Percentiles rank a stretch among this genome's conserved stretches.
These are phyloP conservation scores for Drosophila bipectinata DNA, from an alignment of 1,140 invertebrate species.

Conservation along the genomic window DNA sequence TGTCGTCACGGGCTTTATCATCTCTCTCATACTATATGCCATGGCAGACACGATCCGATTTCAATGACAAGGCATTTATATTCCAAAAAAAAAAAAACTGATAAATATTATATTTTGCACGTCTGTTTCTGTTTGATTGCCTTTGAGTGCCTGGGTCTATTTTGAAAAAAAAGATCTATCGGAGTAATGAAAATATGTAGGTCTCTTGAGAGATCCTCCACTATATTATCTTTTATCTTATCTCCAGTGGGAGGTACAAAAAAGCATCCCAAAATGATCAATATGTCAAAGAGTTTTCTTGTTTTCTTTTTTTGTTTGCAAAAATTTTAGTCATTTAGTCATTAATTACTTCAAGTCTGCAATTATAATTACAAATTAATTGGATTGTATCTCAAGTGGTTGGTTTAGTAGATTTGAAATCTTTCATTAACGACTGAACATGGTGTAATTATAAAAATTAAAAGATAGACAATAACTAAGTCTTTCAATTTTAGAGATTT, in stretches of 20 bases:
- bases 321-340: background rate
- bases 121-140: constrained; percentile 1
- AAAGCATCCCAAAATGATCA: background rate
- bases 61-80: constrained; percentile 23
- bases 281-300: background rate
- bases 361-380: background rate
- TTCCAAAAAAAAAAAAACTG: background rate
- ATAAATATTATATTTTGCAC: constrained; percentile 19
- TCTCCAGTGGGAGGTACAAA: background rate
- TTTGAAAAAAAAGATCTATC: constrained; percentile 8
- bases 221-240: constrained; percentile 6
- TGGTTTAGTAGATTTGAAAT: background rate
- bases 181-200: constrained; percentile 28
- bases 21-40: background rate
- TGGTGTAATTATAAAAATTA: background rate
- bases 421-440: background rate
- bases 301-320: background rate
- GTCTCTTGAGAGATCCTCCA: background rate
- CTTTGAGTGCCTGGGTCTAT: background rate
- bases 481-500: background rate
- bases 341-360: background rate
- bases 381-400: constrained; percentile 1
- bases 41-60: constrained; percentile 12
- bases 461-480: background rate
- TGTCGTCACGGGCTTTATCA: constrained; percentile 28